These are phyloP conservation scores for Drosophila macrospina DNA, from an alignment of 2,888 invertebrate species.

Conservation along the genomic window DNA sequence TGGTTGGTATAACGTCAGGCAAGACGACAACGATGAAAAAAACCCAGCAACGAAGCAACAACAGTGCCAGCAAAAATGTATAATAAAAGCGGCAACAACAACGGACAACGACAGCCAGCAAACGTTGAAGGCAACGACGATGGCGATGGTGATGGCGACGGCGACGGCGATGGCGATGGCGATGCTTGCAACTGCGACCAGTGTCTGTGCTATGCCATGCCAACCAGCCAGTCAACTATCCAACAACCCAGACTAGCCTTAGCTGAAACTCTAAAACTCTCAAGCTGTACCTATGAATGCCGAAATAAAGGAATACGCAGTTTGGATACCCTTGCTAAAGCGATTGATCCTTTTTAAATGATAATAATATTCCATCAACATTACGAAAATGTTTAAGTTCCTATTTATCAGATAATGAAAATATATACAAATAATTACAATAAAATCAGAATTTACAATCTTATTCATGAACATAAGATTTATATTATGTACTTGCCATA, in stretches of 20 bases:
- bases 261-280: conserved; percentile 33
- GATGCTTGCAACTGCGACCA: conserved; percentile 61
- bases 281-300: conserved; percentile 12
- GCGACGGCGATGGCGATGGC: conserved; percentile 39
- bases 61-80: conserved; percentile 73
- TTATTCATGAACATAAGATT: too few relatives aligned
- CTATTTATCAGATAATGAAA: too few relatives aligned
- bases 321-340: conserved; percentile 29
- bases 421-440: background rate
- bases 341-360: background rate
- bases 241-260: conserved; percentile 55
- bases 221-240: conserved; percentile 65
- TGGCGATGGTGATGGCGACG: too few relatives aligned
- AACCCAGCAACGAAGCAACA: conserved; percentile 66
- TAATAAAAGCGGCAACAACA: conserved; percentile 69
- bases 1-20: conserved; percentile 67
- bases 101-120: conserved; percentile 39
- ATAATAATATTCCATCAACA: too few relatives aligned
- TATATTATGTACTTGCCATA: too few relatives aligned
- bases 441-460: too few relatives aligned
- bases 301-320: conserved; percentile 1
- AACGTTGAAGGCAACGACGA: conserved; percentile 47
- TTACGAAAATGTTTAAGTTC: too few relatives aligned
- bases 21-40: conserved; percentile 57
- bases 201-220: conserved; percentile 37